Evolutionary conservation across 2,888 invertebrate species (phyloP), one percentile per base, ranked within the genome.

Genomic region (Bembecia ichneumoniformis): DNA sequence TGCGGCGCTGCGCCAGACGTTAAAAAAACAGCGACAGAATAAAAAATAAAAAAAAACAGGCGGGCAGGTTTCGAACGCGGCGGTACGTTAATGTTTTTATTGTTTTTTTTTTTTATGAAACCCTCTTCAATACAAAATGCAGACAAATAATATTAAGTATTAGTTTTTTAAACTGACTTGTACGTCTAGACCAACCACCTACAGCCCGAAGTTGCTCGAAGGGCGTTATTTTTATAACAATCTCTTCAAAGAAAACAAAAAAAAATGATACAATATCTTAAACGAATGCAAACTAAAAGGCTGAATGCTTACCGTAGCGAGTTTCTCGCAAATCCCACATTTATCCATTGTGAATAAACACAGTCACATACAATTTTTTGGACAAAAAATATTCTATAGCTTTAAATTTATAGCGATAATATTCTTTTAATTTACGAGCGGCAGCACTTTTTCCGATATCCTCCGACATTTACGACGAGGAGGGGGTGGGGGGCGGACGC

Each of bases 21-120:
- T 82, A 84, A 84, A 81, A 81, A 86, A 83, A 78, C 79, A 77
- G 64, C 65, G 72, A 66, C 73, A 68, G 71, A 62, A 63, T 63
- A 58, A 60, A 67, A 67, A 71, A 68, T 66, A 73, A 79, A 82
- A 81, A 82, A 86, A 84, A 82, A 81, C 77, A 76, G 74, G 82
- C 84, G 80, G 82, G 83, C 83, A 77, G 82, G 83, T 84, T 84
- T 81, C 75, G 75, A 77, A 78, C 74, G 71, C 77, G 61, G 58
- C 36, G 49, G 35, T 44, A 63, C 68, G 71, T 72, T 74, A 28
- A 28, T 76, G 75, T 82, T 77, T 72, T 71, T 71, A 61, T 58
- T 58, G 60, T 59, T 59, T 58, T 56, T 61, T 52, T 56, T 14
- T 40, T 5, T n/a, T 4, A 40, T 13, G n/a, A 40, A 40, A 40